Percentiles rank a stretch among this genome's conserved stretches.
Evolutionary conservation across 2,888 invertebrate genomes (phyloP).

Genomic region (Xanthorhoe spadicearia): DNA sequence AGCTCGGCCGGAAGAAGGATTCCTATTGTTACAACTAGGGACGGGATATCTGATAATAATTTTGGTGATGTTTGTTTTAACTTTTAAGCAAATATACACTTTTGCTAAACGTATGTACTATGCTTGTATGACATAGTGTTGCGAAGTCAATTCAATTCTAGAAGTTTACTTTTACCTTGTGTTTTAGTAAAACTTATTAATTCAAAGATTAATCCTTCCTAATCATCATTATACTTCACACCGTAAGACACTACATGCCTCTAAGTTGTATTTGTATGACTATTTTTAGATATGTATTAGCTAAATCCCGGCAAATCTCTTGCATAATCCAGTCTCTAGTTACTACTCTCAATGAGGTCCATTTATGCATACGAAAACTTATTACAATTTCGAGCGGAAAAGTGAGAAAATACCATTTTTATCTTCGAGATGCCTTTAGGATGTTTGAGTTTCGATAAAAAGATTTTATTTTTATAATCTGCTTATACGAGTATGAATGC

Average conservation of each 20-base stretch:
- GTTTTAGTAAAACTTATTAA: too few relatives aligned
- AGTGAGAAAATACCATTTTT: conserved; percentile 58
- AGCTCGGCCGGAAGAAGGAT: conserved; percentile 64
- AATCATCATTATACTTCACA: background rate
- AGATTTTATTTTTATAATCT: conserved; percentile 24
- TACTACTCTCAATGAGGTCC: conserved; percentile 66
- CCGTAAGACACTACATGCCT: too few relatives aligned
- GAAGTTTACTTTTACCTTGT: too few relatives aligned
- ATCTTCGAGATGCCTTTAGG: conserved; percentile 46
- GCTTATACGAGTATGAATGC: conserved; percentile 5
- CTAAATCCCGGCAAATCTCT: background rate
- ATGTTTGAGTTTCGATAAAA: conserved; percentile 37
- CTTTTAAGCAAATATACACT: background rate
- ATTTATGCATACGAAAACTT: conserved; percentile 80
- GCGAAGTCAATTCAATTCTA: too few relatives aligned
- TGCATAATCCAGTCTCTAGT: conserved; percentile 12
- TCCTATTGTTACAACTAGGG: conserved; percentile 69
- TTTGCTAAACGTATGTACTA: background rate
- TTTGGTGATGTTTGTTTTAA: background rate
- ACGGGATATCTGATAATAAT: conserved; percentile 14
- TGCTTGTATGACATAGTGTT: too few relatives aligned
- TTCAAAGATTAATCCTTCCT: too few relatives aligned
- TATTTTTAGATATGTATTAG: too few relatives aligned
- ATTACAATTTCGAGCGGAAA: conserved; percentile 63
- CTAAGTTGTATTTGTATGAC: too few relatives aligned